Base-by-base conservation (phyloP, 2,888 invertebrate genomes). In the Megamerina dolium region DNA sequence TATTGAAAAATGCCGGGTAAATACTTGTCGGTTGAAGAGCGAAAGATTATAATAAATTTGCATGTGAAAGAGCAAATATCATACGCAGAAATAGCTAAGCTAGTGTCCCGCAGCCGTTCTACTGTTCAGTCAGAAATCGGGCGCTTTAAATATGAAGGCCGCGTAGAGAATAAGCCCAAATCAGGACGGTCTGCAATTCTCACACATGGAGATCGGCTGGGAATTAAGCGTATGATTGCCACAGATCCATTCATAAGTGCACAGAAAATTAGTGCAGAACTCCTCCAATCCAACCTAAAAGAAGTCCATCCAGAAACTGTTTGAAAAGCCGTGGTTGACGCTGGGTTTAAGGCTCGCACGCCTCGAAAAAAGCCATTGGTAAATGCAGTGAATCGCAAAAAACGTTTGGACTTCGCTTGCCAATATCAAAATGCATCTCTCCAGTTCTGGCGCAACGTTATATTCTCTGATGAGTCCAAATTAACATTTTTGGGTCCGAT, bases 231-330 rank as follows among this genome's bases (percentile, higher is more conserved):
- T n/a, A n/a, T n/a, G n/a, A n/a, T n/a, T n/a, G n/a, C n/a, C 16
- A 34, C 37, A 23, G 38, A 46, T 38, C 37, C 39, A 2, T 43
- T 46, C 26, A 43, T 43, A 39, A 46, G 46, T 35, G 31, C 43
- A 33, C 36, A 29, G 12, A 45, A 45, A 23, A 41, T 31, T 18
- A 41, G 45, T 30, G 41, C 21, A 37, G 20, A n/a, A n/a, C n/a
- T n/a, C n/a, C n/a, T n/a, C n/a, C n/a, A n/a, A n/a, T n/a, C n/a
- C n/a, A n/a, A n/a, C n/a, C n/a, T n/a, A n/a, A 46, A 35, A 39
- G 29, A 43, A 39, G 37, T 46, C 35, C 39, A 46, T 39, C 33
- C 38, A 13, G 46, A 46, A 43, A 46, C 38, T 38, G 42, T 46
- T 16, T 2, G 37, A 9, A 37, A 27, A 29, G 27, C 37, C 18